Base-by-base conservation (phyloP, 2,888 invertebrate species). In the Fabriciana adippe region DNA sequence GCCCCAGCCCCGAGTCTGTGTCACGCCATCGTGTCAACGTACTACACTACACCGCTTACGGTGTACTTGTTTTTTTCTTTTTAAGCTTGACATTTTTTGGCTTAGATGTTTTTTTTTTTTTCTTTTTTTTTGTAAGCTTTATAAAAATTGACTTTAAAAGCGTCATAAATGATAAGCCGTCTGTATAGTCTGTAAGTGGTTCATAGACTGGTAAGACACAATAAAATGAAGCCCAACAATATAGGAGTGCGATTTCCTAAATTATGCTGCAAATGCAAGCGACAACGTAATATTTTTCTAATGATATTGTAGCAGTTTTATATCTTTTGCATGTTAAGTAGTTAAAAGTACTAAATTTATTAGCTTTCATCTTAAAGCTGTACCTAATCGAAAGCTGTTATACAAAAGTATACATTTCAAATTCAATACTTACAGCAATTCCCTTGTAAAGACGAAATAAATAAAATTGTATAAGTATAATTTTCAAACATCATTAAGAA, bases 1-100 rank as follows among this genome's bases (percentile, higher is more conserved):
- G 94, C 57, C 97, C 97, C 89, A 97, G 93, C 74, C 97, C 97
- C 77, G 97, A 97, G 93, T 97, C 97, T 88, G 96, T 66, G 69
- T 14, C 60, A 69, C 65, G 67, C 67, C 66, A 67, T 67, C 64
- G 56, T 53, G 67, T 56, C 35, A 47, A 50, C 67, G 47, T 67
- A 61, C 57, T 55, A 26, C 66, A 41, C 51, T 35, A 21, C 21
- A 51, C 13, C 41, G 16, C 16, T 18, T 61, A 16, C 51, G 16
- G 6, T 31, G 14, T 18, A 47, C 5, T 26, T 18, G 31, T 48
- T n/a, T 47, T 48, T 11, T 18, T 11, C 14, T 48, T n/a, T 47
- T 48, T 26, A 11, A 48, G n/a, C n/a, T 59, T 47, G 48, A 47
- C 26, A 59, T 45, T 47, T 59, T 11, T 59, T 48, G n/a, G 21